These are phyloP conservation scores for Malurus splendens DNA, from an alignment of 2,797 vertebrate species.

Conservation along the genomic window DNA sequence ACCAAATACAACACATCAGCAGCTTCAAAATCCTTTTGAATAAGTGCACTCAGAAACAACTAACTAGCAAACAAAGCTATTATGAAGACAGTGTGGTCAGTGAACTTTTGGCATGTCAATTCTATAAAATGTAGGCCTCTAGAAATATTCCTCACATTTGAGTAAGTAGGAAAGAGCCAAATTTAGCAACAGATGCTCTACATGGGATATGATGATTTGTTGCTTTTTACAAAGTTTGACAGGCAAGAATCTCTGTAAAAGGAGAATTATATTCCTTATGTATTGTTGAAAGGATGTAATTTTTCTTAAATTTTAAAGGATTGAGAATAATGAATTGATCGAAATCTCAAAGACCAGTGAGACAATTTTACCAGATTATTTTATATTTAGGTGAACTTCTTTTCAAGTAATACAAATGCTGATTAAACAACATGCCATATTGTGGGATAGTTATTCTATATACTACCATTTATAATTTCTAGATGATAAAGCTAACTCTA, in stretches of 20 bases:
- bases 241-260: background rate
- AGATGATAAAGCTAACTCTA: background rate
- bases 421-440: background rate
- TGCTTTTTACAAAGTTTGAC: background rate
- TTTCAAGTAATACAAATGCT: background rate
- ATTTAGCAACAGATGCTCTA: background rate
- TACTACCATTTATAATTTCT: background rate
- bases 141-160: slow-evolving; percentile 20
- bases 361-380: background rate
- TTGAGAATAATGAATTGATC: background rate
- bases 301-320: background rate
- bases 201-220: background rate
- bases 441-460: background rate
- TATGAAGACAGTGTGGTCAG: slow-evolving; percentile 37
- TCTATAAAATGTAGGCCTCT: slow-evolving; percentile 13
- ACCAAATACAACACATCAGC: slow-evolving; percentile 57
- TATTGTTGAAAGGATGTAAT: background rate
- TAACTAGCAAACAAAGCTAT: slow-evolving; percentile 61
- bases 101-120: slow-evolving; percentile 36
- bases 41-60: slow-evolving; percentile 57
- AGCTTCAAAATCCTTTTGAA: slow-evolving; percentile 61
- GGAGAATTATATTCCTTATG: background rate
- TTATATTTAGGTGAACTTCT: background rate
- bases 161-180: slow-evolving; percentile 12
- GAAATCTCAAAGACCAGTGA: background rate